These are phyloP conservation scores for Pollenia amentaria DNA, from an alignment of 2,888 invertebrate genomes.

Conservation along the genomic window DNA sequence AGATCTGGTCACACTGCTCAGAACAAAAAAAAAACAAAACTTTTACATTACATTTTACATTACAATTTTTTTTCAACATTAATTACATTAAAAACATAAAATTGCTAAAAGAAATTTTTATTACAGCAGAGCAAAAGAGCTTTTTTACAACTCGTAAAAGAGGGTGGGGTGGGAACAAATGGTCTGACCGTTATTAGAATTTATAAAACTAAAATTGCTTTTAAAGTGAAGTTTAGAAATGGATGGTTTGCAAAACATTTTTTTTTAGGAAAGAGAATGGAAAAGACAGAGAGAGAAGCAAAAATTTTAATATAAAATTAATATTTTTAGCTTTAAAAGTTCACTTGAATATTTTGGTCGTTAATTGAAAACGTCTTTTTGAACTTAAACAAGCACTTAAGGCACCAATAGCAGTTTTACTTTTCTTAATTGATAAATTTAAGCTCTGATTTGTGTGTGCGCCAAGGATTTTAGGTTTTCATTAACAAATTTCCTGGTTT, in stretches of 20 bases:
- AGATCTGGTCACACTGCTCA: too few relatives aligned
- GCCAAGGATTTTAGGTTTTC: background rate
- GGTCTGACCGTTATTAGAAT: slow-evolving; percentile 30
- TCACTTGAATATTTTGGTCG: slow-evolving; percentile 33
- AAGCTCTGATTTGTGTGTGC: slow-evolving; percentile 28
- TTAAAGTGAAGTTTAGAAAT: slow-evolving; percentile 40
- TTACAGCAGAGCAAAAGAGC: background rate
- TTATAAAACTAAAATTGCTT: slow-evolving; percentile 39
- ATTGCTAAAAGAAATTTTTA: slow-evolving; percentile 22
- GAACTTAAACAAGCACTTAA: background rate
- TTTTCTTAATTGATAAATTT: slow-evolving; percentile 24
- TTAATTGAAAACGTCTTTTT: slow-evolving; percentile 1
- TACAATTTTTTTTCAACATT: background rate
- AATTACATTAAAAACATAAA: slow-evolving; percentile 27
- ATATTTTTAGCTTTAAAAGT: background rate
- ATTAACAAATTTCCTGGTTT: background rate
- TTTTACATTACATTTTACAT: slow-evolving; percentile 26
- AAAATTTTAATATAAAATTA: slow-evolving; percentile 12
- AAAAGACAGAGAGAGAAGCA: background rate
- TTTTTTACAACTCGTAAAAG: background rate
- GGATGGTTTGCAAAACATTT: slow-evolving; percentile 18
- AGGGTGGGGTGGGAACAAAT: background rate
- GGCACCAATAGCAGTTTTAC: background rate
- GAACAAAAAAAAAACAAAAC: background rate
- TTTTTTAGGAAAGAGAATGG: too few relatives aligned